Base-by-base conservation (phyloP, 1,140 invertebrate genomes). In the Phthorimaea operculella region DNA sequence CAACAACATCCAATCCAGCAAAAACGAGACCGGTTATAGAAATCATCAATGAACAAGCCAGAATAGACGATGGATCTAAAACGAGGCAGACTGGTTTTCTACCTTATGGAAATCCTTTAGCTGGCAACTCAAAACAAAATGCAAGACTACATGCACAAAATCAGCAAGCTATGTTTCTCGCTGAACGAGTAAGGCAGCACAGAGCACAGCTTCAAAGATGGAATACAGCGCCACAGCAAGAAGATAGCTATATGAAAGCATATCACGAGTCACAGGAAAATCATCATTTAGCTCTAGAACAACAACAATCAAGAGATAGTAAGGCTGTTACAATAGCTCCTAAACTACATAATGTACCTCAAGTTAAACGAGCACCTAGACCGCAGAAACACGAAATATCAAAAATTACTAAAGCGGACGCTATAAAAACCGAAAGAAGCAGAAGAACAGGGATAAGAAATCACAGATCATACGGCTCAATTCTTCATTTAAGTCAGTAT, bases 121-220 rank as follows among this genome's bases (percentile, higher is more conserved):
- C 76, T 45, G 79, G 78, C 0, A 80, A 83, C 54, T 76, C 77
- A 0, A 64, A 68, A 57, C 72, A 78, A 55, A 81, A 81, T 55
- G 77, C 76, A 0, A 77, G 72, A 62, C 15, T 77, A n/a, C 74
- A 85, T 36, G 74, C 73, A 0, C 70, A 74, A 52, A 79, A 82
- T 33, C 82, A 85, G 54, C 82, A 85, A 72, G 82, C 82, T 0
- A 85, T 85, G 82, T 85, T 85, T 56, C 77, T 82, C 47, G 82
- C 82, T 4, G 79, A 83, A 60, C 72, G 67, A 58, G 54, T 80
- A 11, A 65, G 82, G 45, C 82, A 85, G 51, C 82, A 83, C 33
- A 72, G 75, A 66, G 82, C 79, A 0, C 82, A 83, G 51, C 51
- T 85, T 6, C 78, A 80, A 58, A 74, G 79, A 60, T 74, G 74